Base-by-base conservation (phyloP, 2,797 vertebrate genomes). In the Gephyroberyx darwinii region DNA sequence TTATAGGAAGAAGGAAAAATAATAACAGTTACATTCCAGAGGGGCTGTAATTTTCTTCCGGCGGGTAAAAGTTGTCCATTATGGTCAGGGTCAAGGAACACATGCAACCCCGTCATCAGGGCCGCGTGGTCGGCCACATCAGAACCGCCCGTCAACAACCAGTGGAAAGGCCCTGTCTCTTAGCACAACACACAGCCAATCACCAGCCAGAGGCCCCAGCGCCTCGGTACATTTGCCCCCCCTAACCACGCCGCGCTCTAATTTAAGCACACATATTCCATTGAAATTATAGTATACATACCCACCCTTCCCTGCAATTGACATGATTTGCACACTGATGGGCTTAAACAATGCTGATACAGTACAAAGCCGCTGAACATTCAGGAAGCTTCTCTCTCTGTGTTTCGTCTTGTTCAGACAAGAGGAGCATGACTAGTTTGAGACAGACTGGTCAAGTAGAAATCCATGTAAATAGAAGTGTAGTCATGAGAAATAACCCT, bases 41-140 rank as follows among this genome's bases (percentile, higher is more conserved):
- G 93, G 91, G 92, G 92, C 93, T 94, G 89, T 94, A 94, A 94
- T 94, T 94, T 94, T 93, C 90, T 93, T 94, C 92, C 92, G 92
- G 92, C 89, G 84, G 92, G 91, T 90, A 90, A 93, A 93, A 92
- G 86, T 92, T 92, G 88, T 93, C 93, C 92, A 92, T 94, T 94
- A 93, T 94, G 94, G 94, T 94, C 90, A 92, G 93, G 94, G 93
- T 93, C 93, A 94, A 90, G 91, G 92, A 93, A 93, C 91, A 93
- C 91, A 93, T 90, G 90, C 86, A 86, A 93, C 90, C 93, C 93
- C 89, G 82, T 94, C 93, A 94, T 94, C 93, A 93, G 88, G 86
- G 86, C 90, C 80, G 69, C 79, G 76, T 86, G 89, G 92, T 91
- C 86, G 74, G 84, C 93, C 94, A 94, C 94, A 94, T 94, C 92